Base-by-base conservation (phyloP, 2,797 vertebrate species). In the Hippocampus kuda region DNA sequence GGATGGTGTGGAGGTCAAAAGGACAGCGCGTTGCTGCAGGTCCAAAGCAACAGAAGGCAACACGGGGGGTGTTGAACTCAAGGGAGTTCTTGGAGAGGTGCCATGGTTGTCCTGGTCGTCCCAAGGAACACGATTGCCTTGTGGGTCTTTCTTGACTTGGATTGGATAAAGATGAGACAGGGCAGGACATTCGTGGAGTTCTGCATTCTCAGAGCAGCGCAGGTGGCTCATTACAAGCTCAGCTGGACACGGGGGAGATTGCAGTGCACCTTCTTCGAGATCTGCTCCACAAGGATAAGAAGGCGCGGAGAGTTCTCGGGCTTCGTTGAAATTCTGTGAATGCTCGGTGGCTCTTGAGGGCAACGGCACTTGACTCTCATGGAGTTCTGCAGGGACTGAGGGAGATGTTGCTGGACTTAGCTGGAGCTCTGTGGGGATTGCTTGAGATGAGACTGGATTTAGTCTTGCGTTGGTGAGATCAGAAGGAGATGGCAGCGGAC, bases 1-100 rank as follows among this genome's bases (percentile, higher is more conserved):
- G 57, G 22, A 18, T 24, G 76, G 61, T 2, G 13, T 42, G 7
- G 41, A 68, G 26, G 54, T 69, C 67, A 59, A 13, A 16, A 42
- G 22, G 22, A 62, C 5, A 53, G 60, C 24, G 42, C 42, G 75
- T 68, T 54, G 44, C 16, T 67, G 57, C 2, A 44, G 11, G 15
- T 72, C 57, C 66, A 26, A 16, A 57, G 63, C 30, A 46, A 27
- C 56, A 30, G 4, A 7, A 22, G 6, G 5, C 12, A 67, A 51
- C 26, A 20, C 57, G 6, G 44, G 3, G 6, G 49, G 27, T 53
- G 66, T 56, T 41, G 66, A 42, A 57, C n/a, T 20, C n/a, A 61
- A 9, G 15, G 18, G 7, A 61, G 16, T 3, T 61, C 34, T 38
- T 61, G 66, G 44, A 20, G 57, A 63, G n/a, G 5, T 30, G 15